A percentile compares a stretch with the other conserved stretches of the same genome.
phyloP scores from a whole-genome alignment of 2,113 vertebrate species.

The Martes martes region DNA sequence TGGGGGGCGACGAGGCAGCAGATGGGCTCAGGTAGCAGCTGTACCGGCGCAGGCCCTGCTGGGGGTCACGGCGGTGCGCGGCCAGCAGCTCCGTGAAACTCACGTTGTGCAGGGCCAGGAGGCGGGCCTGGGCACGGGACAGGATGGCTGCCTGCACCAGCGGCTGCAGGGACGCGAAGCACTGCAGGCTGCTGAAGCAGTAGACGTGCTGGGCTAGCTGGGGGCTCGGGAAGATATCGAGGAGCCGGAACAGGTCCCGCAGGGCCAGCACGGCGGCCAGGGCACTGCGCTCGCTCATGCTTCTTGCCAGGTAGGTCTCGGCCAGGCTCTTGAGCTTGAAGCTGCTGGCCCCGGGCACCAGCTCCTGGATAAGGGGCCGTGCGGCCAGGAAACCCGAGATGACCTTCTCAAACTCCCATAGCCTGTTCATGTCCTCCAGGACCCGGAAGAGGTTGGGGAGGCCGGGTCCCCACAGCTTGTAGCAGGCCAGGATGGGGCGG shows the following conservation, averaged over 20 bases:
- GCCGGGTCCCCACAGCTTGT: slow-evolving; percentile 64
- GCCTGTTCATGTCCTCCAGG: slow-evolving; percentile 55
- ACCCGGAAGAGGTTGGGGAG: slow-evolving; percentile 66
- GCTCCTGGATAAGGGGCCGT: slow-evolving; percentile 66
- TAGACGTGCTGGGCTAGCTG: background rate
- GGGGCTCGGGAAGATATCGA: background rate
- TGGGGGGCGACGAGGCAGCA: rapidly evolving
- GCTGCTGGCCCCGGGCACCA: slow-evolving; percentile 46
- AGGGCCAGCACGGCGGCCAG: slow-evolving; percentile 50
- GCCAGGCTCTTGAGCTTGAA: slow-evolving; percentile 69
- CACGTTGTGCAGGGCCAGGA: slow-evolving; percentile 67
- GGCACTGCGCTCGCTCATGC: background rate
- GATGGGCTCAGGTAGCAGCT: slow-evolving; percentile 13
- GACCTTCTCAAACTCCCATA: slow-evolving; percentile 57
- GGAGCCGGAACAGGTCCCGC: slow-evolving; percentile 69
- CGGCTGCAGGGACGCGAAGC: slow-evolving; percentile 59
- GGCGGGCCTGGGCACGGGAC: slow-evolving; percentile 4
- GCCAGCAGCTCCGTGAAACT: slow-evolving; percentile 62
- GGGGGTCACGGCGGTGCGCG: background rate
- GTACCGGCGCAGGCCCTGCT: slow-evolving; percentile 49
- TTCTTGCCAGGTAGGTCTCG: slow-evolving; percentile 45
- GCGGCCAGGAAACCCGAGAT: slow-evolving; percentile 69
- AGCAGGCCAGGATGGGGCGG: slow-evolving; percentile 64
- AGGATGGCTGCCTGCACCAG: slow-evolving; percentile 63
- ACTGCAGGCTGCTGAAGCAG: slow-evolving; percentile 69